Evolutionary conservation across 2,113 vertebrate genomes (phyloP).

Genomic region (Mixornis gularis): DNA sequence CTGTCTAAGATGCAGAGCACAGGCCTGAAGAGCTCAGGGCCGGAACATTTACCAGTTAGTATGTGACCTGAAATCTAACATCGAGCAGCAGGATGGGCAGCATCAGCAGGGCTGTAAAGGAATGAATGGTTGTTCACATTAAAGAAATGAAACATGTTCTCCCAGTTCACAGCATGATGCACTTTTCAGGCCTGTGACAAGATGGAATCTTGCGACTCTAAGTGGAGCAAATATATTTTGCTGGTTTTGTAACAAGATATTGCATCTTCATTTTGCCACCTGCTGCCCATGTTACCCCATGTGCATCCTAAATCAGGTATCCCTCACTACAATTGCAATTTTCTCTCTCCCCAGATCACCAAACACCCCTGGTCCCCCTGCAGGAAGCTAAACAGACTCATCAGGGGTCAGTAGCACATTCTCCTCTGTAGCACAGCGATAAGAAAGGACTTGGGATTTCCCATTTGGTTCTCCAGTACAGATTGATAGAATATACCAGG

Average conservation of each 20-base stretch:
- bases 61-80: not conserved
- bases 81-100: not conserved
- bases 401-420: not conserved
- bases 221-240: not conserved
- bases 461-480: not conserved
- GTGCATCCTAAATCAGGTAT: constrained; percentile 29
- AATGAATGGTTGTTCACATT: not conserved
- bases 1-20: not conserved
- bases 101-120: not conserved
- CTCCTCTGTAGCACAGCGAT: not conserved
- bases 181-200: not conserved
- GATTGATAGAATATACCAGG: not conserved
- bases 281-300: not conserved
- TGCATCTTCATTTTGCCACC: constrained; percentile 38
- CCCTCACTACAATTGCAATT: not conserved
- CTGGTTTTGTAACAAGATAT: constrained; percentile 9
- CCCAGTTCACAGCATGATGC: not conserved
- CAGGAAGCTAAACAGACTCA: not conserved
- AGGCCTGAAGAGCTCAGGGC: not conserved
- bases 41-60: not conserved
- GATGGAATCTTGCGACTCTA: not conserved
- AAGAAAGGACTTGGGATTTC: not conserved
- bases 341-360: not conserved
- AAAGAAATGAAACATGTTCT: not conserved
- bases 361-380: not conserved